Evolutionary conservation across 1,140 invertebrate species (phyloP), one percentile per base, ranked within the genome.

Genomic region (Achatina immaculata): DNA sequence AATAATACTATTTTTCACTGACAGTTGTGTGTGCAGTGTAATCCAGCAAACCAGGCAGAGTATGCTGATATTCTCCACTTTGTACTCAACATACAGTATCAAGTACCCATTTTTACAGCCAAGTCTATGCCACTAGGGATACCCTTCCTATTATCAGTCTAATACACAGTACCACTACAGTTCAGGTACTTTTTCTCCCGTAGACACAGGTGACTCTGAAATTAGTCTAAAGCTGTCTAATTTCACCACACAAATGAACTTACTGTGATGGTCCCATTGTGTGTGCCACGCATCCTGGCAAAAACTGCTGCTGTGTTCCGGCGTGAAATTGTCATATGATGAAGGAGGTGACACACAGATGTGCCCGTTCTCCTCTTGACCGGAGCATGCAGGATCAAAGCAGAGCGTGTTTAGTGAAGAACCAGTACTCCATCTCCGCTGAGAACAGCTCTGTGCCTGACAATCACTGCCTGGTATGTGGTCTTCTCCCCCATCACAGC

Each of bases 291-390:
- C 34, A 11, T 78, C 76, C 14, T 24, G 9, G 43, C 76, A 78
- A 40, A 68, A 66, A 51, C 74, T 77, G 62, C 76, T 78, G 42
- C 31, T 11, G 11, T 55, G 58, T 3, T 36, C 38, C 1, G 42
- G 58, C 7, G 31, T 21, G 62, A 42, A 36, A 14, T 78, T 62
- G n/a, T 78, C 34, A 45, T 36, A 78, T 16, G 76, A 66, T 24
- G 34, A 38, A n/a, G 3, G 34, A 31, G 76, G 42, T 2, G n/a
- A 48, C 24, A 85, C 83, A 28, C 84, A 85, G 21, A 83, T 83
- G 19, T 84, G 86, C 36, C 84, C 85, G 48, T 85, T 79, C 71
- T 88, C 87, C 62, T 88, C 87, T 55, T 86, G 81, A 28, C 85
- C 48, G 16, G 84, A 80, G 81, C 87, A 85, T 51, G 86, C 71